Evolutionary conservation across 64 coral and sea anemone genomes (phyloP), one percentile per base, ranked within the genome.

Genomic region (Pocillopora verrucosa): DNA sequence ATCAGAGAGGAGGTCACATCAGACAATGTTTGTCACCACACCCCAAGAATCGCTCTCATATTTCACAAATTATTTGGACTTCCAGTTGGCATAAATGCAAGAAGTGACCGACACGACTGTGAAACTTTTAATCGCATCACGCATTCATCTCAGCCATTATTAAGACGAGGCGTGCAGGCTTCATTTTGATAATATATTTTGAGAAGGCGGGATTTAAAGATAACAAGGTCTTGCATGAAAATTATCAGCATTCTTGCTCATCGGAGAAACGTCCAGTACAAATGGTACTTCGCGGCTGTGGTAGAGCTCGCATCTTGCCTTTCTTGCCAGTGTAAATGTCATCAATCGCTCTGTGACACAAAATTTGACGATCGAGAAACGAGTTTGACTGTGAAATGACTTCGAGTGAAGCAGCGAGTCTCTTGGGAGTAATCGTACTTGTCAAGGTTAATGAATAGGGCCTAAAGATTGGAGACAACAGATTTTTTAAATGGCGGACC

Each of bases 401-500:
- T 20, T 36, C 57, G 41, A 61, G n/a, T 84, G 19, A 20, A 34
- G 36, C 1, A 10, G 36, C 26, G 7, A 74, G 60, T 88, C 35
- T 34, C 80, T 65, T 10, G 56, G 35, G 74, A 34, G 56, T 61
- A 24, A 64, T 76, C 80, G 59, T 64, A 26, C 60, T 63, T 70
- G 30, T 10, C 38, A 68, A 13, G 69, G 45, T 80, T 56, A 79
- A 72, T 85, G 62, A 85, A 57, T 85, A 63, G 65, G 56, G 82
- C 41, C 7, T 63, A 17, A 60, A 70, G 67, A 20, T n/a, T 26
- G 20, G 25, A 20, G 67, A 11, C 22, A 70, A 38, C 65, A 85
- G 83, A 77, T n/a, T 51, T 51, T 51, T 51, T 85, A 97, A 89
- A 97, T 97, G 95, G 95, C 95, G 91, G 95, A 97, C 34, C 90